Evolutionary conservation across 2,888 invertebrate genomes (phyloP).

Genomic region (Norana najaformis): DNA sequence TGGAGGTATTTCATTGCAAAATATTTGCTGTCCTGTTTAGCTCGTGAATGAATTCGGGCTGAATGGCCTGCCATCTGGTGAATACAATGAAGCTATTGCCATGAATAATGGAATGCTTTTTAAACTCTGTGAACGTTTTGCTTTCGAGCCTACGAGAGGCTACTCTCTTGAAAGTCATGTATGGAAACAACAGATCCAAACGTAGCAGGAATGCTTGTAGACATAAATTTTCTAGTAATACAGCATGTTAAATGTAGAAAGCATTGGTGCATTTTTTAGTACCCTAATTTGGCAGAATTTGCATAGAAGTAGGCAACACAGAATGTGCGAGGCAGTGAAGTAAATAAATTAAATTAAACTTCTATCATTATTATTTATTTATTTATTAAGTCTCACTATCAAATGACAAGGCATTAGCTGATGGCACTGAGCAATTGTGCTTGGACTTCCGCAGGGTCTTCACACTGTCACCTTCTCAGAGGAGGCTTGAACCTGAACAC

Average conservation of each 20-base stretch:
- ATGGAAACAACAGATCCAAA: background rate
- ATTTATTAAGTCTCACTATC: too few relatives aligned
- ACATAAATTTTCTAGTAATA: background rate
- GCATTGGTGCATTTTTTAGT: too few relatives aligned
- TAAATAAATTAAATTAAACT: too few relatives aligned
- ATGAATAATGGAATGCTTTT: slow-evolving; percentile 22
- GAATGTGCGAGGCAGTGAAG: background rate
- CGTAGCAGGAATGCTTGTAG: background rate
- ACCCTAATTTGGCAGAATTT: background rate
- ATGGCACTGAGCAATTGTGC: too few relatives aligned
- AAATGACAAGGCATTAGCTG: too few relatives aligned
- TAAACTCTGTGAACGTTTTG: background rate
- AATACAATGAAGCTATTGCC: slow-evolving; percentile 21
- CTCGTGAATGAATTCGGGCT: background rate
- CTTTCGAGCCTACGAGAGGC: background rate
- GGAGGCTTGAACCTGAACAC: too few relatives aligned
- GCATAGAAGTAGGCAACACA: background rate
- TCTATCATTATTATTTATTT: too few relatives aligned
- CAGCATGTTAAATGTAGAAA: too few relatives aligned
- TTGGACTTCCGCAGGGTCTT: too few relatives aligned
- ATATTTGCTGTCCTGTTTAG: slow-evolving; percentile 14
- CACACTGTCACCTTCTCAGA: too few relatives aligned
- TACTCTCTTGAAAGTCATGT: background rate
- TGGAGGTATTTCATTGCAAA: slow-evolving; percentile 18
- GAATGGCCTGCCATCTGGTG: slow-evolving; percentile 7